Conservation (phyloP, 2,888 invertebrate genomes). For the Thecophora atra region DNA sequence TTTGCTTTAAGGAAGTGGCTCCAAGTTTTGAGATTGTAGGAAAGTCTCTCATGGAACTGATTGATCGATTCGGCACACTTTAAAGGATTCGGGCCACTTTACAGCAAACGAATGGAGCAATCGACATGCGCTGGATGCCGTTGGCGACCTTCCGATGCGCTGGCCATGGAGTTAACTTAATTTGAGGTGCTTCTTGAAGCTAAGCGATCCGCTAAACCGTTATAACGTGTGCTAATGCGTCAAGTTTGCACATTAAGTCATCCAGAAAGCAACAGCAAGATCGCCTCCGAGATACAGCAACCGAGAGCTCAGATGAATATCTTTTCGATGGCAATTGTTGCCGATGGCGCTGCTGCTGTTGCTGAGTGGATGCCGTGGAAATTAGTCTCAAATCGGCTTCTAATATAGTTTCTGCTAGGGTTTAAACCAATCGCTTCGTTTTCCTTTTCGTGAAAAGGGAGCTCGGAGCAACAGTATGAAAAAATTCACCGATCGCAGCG, state of each 20-base stretch:
- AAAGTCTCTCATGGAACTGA: too few relatives aligned
- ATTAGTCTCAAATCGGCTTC: conserved; percentile 9
- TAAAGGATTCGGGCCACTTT: too few relatives aligned
- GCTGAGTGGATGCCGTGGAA: conserved; percentile 24
- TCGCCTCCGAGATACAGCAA: conserved; percentile 22
- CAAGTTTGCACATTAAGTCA: conserved; percentile 41
- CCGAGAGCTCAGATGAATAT: conserved; percentile 4
- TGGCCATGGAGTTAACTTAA: conserved; percentile 1
- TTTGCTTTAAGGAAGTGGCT: too few relatives aligned
- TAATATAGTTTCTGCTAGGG: neutral
- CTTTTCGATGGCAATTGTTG: conserved; percentile 15
- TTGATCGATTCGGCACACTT: too few relatives aligned
- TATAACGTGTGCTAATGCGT: conserved; percentile 40
- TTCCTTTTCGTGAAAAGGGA: neutral
- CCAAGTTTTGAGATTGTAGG: too few relatives aligned
- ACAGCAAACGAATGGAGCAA: neutral
- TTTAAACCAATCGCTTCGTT: neutral
- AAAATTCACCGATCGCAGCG: conserved; percentile 7
- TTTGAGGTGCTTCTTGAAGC: neutral
- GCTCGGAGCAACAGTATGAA: conserved; percentile 6
- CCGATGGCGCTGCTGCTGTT: neutral
- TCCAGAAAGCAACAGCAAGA: neutral
- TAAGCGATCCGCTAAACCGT: neutral
- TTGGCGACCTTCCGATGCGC: neutral
- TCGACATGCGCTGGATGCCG: neutral